These are phyloP conservation scores for Ophion slaviceki DNA, from an alignment of 2,888 invertebrate genomes.

Conservation along the genomic window DNA sequence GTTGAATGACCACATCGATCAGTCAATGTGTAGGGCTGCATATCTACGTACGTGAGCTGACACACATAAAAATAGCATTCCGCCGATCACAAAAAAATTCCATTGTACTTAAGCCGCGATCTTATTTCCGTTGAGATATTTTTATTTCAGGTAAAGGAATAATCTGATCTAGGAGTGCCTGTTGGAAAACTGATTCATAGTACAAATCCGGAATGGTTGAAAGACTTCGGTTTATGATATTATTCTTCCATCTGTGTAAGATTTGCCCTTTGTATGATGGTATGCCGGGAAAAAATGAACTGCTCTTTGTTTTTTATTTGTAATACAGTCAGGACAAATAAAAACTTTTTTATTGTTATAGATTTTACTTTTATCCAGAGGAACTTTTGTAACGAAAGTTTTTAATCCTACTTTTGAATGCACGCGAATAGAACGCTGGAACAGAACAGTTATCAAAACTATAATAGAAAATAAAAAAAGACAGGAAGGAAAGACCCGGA, in stretches of 20 bases:
- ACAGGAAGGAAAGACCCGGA: too few species aligned
- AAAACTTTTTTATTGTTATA: too few species aligned
- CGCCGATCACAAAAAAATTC: constrained; percentile 76
- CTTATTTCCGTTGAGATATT: constrained; percentile 71
- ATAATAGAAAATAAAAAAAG: too few species aligned
- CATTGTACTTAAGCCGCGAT: constrained; percentile 80
- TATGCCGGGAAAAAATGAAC: background rate
- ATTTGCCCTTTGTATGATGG: background rate
- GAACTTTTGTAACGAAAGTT: too few species aligned
- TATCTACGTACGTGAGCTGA: constrained; percentile 64
- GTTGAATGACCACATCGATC: background rate
- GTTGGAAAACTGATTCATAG: constrained; percentile 77
- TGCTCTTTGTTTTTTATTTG: too few species aligned
- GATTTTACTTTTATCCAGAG: too few species aligned
- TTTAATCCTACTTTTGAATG: too few species aligned
- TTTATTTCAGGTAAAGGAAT: constrained; percentile 35
- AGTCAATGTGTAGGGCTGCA: background rate
- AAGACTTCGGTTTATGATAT: constrained; percentile 45
- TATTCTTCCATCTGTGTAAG: constrained; percentile 20
- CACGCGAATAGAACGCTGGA: too few species aligned
- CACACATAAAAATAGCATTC: constrained; percentile 72
- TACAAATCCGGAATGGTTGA: constrained; percentile 27
- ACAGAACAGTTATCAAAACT: too few species aligned
- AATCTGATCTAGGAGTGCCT: constrained; percentile 57
- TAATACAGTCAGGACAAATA: too few species aligned